Base-by-base conservation (phyloP, 2,888 invertebrate species). In the Apodemia hepburni region DNA sequence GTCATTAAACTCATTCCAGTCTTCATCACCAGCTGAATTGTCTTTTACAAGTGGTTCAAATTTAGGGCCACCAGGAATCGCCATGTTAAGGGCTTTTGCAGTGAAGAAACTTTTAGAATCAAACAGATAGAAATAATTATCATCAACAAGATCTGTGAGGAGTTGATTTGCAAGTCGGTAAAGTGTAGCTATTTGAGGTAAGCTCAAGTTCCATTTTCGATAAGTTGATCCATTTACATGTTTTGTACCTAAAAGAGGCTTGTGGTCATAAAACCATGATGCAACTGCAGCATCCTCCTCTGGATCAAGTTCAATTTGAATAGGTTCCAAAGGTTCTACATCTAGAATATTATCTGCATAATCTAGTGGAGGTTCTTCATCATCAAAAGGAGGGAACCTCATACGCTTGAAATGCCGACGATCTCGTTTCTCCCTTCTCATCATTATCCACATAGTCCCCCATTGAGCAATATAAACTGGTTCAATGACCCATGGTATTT, bases 361-460 rank as follows among this genome's bases (percentile, higher is more conserved):
- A 87, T 99, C 99, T 51, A 99, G 90, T 0, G 99, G 99, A 59
- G 99, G 99, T 92, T 99, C 99, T 87, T 99, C 99, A 85, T 99
- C 99, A 82, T 99, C 99, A 83, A 99, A 99, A 0, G 99, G 99
- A 15, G 99, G 99, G 83, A 99, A 99, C 71, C 99, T 93, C 99
- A 99, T 99, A 73, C 99, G 93, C 85, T 99, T 99, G 83, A 99
- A 99, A 84, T 99, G 99, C 38, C 99, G 94, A 81, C 99, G 96
- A 92, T 99, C 99, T 69, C 99, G 93, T 85, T 99, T 99, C 81
- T 99, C 99, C 73, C 99, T 94, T 71, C 99, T 93, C 99, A 99
- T 99, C 99, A 99, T 99, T 73, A 99, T 99, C 99, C 99, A 99
- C 99, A 99, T 99, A 0, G 99, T 98, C 57, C 99, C 99, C 99